Conservation (phyloP, 1,140 invertebrate genomes). For the Aphidius gifuensis region DNA sequence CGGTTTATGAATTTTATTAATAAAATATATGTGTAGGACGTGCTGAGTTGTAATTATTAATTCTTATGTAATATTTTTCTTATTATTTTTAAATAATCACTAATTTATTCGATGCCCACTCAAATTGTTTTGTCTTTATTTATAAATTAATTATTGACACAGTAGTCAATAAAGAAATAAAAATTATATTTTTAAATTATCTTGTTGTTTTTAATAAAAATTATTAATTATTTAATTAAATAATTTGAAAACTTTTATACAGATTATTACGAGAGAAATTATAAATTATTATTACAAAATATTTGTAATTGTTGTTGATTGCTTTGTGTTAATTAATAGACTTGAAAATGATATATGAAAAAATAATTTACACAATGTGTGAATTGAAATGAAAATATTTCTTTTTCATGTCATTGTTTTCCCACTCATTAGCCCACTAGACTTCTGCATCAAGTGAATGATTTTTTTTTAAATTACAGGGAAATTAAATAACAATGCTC, state of each 20-base stretch:
- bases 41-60: neutral
- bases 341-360: too few relatives aligned
- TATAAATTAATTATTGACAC: too few relatives aligned
- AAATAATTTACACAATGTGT: neutral
- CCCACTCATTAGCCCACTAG: constrained; percentile 21
- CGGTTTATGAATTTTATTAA: constrained; percentile 14
- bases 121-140: too few relatives aligned
- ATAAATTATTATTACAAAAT: too few relatives aligned
- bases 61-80: neutral
- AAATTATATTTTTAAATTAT: constrained; percentile 19
- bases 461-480: constrained; percentile 16
- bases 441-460: constrained; percentile 16
- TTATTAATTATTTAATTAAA: too few relatives aligned
- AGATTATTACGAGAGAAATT: too few relatives aligned
- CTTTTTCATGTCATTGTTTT: constrained; percentile 26
- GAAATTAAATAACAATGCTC: constrained; percentile 7
- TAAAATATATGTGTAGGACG: constrained; percentile 1
- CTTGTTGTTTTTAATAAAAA: constrained; percentile 14
- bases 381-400: constrained; percentile 19
- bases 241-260: too few relatives aligned
- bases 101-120: neutral
- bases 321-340: too few relatives aligned
- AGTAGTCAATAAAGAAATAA: neutral
- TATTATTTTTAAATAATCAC: neutral
- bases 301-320: too few relatives aligned